These are phyloP conservation scores for Hartigia nigra DNA, from an alignment of 2,888 invertebrate species.

Conservation along the genomic window DNA sequence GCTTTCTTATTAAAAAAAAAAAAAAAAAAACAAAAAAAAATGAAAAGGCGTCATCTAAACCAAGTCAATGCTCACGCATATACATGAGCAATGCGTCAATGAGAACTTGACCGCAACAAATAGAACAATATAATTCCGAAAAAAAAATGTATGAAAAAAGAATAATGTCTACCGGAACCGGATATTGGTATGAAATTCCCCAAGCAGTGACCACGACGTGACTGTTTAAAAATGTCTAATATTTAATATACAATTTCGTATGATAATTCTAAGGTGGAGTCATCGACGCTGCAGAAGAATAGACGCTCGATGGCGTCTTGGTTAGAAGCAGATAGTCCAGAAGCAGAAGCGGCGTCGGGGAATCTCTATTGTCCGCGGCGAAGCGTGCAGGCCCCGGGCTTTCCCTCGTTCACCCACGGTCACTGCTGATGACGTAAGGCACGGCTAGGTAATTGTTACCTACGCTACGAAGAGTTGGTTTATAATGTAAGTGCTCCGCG, in stretches of 20 bases:
- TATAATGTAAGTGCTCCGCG: constrained; percentile 23
- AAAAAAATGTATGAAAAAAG: not conserved
- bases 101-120: not conserved
- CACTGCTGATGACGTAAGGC: constrained; percentile 60
- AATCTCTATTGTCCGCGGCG: constrained; percentile 57
- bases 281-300: not conserved
- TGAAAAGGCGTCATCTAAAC: not conserved
- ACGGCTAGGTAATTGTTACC: constrained; percentile 53
- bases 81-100: not conserved
- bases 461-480: constrained; percentile 42
- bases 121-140: not conserved
- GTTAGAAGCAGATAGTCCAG: not conserved
- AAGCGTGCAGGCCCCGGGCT: constrained; percentile 59
- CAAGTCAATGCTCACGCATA: not conserved
- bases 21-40: not conserved
- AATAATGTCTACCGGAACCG: not conserved
- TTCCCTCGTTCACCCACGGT: constrained; percentile 62
- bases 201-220: not conserved
- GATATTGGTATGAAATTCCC: not conserved
- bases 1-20: not conserved
- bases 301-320: not conserved
- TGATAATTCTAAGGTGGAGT: not conserved
- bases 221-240: not conserved
- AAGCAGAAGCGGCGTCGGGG: constrained; percentile 3
- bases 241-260: not conserved